Evolutionary conservation across 2,113 vertebrate species (phyloP), one percentile per base, ranked within the genome.

Genomic region (Austrofundulus limnaeus): DNA sequence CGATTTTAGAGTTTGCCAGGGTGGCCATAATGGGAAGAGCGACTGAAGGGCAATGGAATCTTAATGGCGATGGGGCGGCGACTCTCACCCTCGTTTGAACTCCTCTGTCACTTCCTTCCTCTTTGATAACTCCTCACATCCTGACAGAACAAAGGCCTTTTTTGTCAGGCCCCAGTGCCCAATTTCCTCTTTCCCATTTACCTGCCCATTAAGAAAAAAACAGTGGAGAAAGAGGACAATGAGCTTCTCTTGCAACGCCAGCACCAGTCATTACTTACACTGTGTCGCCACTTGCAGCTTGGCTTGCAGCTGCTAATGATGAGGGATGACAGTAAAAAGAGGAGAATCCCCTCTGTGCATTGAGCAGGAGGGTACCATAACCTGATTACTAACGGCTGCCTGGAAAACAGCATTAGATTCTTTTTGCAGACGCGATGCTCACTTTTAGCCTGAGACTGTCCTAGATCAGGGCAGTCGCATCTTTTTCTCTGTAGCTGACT

Each of bases 321-420:
- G 81, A 88, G 69, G 51, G 69, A 88, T 85, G 79, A 65, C 72
- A 77, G 61, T 66, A 80, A 72, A 74, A 76, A 75, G 65, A 86
- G 60, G 76, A 85, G 77, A 81, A 80, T 80, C 85, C 72, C 79
- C 61, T 76, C 77, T 64, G 74, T 75, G 74, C 83, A 62, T 47
- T 71, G 72, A 85, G 72, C 72, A 72, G 54, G 63, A 57, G 57
- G n/a, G 57, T 82, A 80, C 78, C 77, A 72, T 87, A 90, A 87
- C 81, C 83, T 87, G 85, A 90, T 92, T 91, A 91, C 76, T 60
- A 69, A 76, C 15, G 60, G 72, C 80, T 70, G 80, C 76, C 77
- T 72, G 75, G 57, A 90, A 88, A 89, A 85, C 76, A 80, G 72
- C 77, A 80, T 87, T 87, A 78, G 63, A 69, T 75, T 75, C 57